Conservation (phyloP, 2,797 vertebrate genomes). For the Rhinoraja longicauda region DNA sequence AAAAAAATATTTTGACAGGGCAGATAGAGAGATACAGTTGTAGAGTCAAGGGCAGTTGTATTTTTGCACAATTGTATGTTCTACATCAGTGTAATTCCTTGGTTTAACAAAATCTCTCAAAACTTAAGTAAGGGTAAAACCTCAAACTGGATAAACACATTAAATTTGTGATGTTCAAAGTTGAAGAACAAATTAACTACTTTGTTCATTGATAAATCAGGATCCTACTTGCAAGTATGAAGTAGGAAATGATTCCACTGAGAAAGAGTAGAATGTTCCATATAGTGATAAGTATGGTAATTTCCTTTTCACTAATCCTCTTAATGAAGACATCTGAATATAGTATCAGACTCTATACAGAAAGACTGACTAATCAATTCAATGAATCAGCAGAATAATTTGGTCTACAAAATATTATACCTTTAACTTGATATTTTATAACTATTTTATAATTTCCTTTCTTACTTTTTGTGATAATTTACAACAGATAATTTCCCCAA, state of each 20-base stretch:
- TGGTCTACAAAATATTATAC: background rate
- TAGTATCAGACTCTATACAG: background rate
- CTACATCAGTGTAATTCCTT: background rate
- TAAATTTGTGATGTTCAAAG: slow-evolving; percentile 2
- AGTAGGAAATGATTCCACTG: background rate
- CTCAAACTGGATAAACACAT: background rate
- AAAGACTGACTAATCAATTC: background rate
- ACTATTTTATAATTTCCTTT: background rate
- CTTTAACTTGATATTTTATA: background rate
- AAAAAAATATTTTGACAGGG: background rate
- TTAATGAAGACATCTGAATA: background rate
- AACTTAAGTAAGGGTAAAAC: background rate
- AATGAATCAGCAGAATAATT: background rate
- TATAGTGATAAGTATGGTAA: background rate
- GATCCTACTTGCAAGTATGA: background rate
- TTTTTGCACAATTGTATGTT: background rate
- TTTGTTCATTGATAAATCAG: background rate
- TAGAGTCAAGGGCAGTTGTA: background rate
- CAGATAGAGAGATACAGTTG: background rate
- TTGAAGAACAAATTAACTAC: background rate
- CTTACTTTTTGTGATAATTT: background rate
- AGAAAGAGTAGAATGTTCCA: background rate
- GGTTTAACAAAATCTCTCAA: background rate
- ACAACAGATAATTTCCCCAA: background rate
- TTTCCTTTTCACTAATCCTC: slow-evolving; percentile 16